Percentiles rank a stretch among this genome's conserved stretches.
Conservation (phyloP, 2,888 invertebrate species). For the Drosophila antonietae region DNA sequence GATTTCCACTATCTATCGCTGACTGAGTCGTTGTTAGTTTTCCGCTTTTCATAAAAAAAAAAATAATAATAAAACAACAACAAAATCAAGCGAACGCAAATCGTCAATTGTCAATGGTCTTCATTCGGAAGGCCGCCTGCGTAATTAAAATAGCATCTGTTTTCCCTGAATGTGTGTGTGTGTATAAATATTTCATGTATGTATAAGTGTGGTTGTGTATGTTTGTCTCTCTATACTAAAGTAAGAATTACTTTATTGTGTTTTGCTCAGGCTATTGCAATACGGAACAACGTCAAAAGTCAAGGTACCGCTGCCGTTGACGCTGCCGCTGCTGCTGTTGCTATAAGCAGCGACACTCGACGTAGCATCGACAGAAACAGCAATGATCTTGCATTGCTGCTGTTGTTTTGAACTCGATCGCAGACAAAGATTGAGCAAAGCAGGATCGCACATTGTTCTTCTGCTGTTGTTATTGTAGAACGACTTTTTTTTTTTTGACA, state of each 20-base stretch:
- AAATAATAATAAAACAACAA: conserved; percentile 7
- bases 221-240: conserved; percentile 14
- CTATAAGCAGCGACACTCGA: conserved; percentile 10
- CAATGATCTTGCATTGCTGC: conserved; percentile 53
- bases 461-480: conserved; percentile 1
- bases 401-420: conserved; percentile 46
- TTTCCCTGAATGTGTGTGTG: conserved; percentile 16
- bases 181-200: conserved; percentile 5
- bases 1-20: conserved; percentile 30
- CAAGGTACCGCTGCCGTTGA: conserved; percentile 61
- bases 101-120: conserved; percentile 68
- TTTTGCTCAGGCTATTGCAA: conserved; percentile 54
- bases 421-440: conserved; percentile 27
- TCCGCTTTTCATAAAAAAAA: conserved; percentile 59
- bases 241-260: conserved; percentile 33
- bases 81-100: conserved; percentile 53
- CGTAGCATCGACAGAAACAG: conserved; percentile 30
- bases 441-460: conserved; percentile 43
- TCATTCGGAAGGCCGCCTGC: conserved; percentile 66
- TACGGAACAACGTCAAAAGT: conserved; percentile 72
- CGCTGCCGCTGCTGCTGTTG: conserved; percentile 15
- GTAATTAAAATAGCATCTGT: conserved; percentile 69
- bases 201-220: background rate
- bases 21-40: conserved; percentile 49
- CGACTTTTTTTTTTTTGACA: conserved; percentile 28